Evolutionary conservation across 2,113 vertebrate genomes (phyloP), one percentile per base, ranked within the genome.

Genomic region (Sinocyclocheilus rhinocerous): DNA sequence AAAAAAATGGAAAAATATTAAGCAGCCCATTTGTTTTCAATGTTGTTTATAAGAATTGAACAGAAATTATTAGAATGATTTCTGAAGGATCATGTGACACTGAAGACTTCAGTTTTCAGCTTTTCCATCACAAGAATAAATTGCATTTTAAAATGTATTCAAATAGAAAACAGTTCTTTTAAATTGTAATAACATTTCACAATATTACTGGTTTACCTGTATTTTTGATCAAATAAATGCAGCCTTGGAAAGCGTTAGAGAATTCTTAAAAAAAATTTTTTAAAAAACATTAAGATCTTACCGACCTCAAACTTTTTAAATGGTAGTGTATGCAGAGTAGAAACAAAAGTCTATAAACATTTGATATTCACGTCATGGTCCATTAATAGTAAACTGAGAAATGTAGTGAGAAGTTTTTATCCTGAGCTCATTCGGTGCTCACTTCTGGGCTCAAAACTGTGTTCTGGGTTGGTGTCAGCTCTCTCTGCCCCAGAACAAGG

Each of bases 401-500:
- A 61, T n/a, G 9, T n/a, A 59, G 22, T 29, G 10, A 20, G 13
- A 13, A 3, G 75, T 78, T 79, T 10, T 81, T 65, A 42, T 4
- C 1, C 13, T 45, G 36, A 16, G 12, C 57, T n/a, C 36, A 1
- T 78, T 79, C 55, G 15, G 4, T 67, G 39, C 59, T 52, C 75
- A 69, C 39, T 48, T 67, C 59, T 50, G 18, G 10, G 6, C 10
- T 79, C 26, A 6, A 4, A 55, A 55, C 24, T 65, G 24, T 52
- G 52, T 59, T 77, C 76, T 57, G 61, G n/a, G 16, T 50, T 67
- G 79, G n/a, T 67, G 1, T 42, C 69, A 63, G 72, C 22, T 48
- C n/a, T 72, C 77, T 36, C 87, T 89, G 67, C 42, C 85, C 61
- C 84, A 69, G 76, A 72, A 84, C 83, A 89, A 90, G 89, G 88